phyloP scores from a whole-genome alignment of 1,140 invertebrate genomes.

The Leptinotarsa defecta region DNA sequence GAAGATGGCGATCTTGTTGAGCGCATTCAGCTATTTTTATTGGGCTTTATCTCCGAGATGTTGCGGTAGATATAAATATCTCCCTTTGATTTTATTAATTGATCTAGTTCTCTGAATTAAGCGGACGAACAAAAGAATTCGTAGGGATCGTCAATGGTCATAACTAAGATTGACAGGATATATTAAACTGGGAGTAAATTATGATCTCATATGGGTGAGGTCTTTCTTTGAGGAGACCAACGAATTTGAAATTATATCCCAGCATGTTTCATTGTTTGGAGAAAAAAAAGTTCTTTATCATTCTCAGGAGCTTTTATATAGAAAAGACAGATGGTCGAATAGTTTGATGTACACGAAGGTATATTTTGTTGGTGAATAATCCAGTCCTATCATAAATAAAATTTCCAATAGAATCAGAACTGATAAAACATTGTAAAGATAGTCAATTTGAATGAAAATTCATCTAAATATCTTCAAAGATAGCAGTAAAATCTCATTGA shows the following conservation, averaged over 20 bases:
- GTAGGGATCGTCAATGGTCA: neutral
- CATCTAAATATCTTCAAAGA: too few species aligned
- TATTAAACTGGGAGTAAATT: slow-evolving; percentile 10
- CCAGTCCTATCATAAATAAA: too few species aligned
- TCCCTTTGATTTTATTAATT: slow-evolving; percentile 25
- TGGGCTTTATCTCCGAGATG: slow-evolving; percentile 4
- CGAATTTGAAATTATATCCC: neutral
- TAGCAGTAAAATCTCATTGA: too few species aligned
- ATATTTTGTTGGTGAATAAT: too few species aligned
- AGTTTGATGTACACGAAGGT: too few species aligned
- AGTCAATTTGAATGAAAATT: too few species aligned
- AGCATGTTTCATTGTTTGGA: neutral
- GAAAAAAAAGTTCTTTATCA: neutral
- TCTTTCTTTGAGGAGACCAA: slow-evolving; percentile 1
- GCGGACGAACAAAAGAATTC: slow-evolving; percentile 12
- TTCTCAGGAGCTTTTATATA: too few species aligned
- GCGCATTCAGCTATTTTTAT: slow-evolving; percentile 13
- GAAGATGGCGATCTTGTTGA: slow-evolving; percentile 13
- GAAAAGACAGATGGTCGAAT: too few species aligned
- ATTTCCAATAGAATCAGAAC: too few species aligned
- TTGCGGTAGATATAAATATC: slow-evolving; percentile 16
- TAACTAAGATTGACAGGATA: slow-evolving; percentile 15
- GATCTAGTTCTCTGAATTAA: slow-evolving; percentile 19
- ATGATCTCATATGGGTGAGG: slow-evolving; percentile 10
- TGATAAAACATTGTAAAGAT: too few species aligned